These are phyloP conservation scores for Phataginus tetradactyla DNA, from an alignment of 2,797 vertebrate genomes.

Conservation along the genomic window DNA sequence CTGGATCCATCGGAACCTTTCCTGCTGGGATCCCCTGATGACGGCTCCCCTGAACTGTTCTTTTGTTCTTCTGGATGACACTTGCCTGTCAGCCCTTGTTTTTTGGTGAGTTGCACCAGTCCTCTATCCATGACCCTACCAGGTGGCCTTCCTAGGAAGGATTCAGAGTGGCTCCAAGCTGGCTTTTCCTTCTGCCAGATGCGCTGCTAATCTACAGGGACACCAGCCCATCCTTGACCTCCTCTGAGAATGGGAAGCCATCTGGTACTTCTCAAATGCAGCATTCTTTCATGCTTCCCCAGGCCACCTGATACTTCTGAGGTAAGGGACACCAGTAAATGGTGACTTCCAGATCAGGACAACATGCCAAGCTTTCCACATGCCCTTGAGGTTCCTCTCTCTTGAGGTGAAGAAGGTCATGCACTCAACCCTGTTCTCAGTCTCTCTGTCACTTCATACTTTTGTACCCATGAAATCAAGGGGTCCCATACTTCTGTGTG, in stretches of 20 bases:
- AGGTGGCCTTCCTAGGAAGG: neutral
- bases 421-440: too few species aligned
- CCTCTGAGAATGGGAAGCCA: neutral
- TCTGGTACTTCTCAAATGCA: neutral
- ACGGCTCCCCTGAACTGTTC: neutral
- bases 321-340: neutral
- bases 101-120: neutral
- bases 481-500: neutral
- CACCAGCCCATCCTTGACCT: neutral
- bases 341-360: too few species aligned
- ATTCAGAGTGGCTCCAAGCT: neutral
- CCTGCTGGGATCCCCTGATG: neutral
- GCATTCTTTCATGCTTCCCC: fast-evolving
- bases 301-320: neutral
- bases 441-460: neutral
- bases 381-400: neutral
- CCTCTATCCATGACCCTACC: neutral
- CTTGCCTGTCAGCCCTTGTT: neutral
- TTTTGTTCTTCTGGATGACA: neutral
- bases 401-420: neutral
- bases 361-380: neutral
- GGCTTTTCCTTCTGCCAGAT: neutral
- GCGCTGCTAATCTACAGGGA: neutral
- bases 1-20: neutral
- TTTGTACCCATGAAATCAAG: neutral